These are phyloP conservation scores for Standfussiana lucernea DNA, from an alignment of 2,888 invertebrate species.

Conservation along the genomic window DNA sequence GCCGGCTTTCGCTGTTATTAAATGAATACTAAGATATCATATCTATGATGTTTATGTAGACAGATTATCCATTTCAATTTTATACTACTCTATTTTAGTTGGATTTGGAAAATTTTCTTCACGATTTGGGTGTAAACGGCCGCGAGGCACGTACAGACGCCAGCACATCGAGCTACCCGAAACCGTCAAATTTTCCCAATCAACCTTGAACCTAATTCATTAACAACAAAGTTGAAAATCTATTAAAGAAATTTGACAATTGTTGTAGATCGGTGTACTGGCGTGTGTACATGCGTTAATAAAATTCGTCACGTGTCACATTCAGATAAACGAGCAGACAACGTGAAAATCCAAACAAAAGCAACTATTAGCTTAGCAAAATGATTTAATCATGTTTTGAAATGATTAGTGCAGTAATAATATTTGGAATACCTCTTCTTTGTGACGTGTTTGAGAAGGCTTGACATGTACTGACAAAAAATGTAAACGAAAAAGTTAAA, in stretches of 20 bases:
- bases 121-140: background rate
- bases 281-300: background rate
- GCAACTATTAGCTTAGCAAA: slow-evolving; percentile 25
- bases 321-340: background rate
- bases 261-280: too few species aligned
- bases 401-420: slow-evolving; percentile 38
- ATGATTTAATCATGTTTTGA: slow-evolving; percentile 32
- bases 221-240: too few species aligned
- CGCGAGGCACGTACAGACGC: too few species aligned
- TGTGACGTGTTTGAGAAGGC: slow-evolving; percentile 10
- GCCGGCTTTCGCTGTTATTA: slow-evolving; percentile 5
- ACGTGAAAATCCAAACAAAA: slow-evolving; percentile 12
- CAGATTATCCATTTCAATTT: slow-evolving; percentile 31
- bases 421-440: slow-evolving; percentile 30
- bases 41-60: background rate
- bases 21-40: slow-evolving; percentile 13
- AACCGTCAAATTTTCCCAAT: too few species aligned
- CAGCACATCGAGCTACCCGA: too few species aligned
- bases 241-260: too few species aligned
- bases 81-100: slow-evolving; percentile 8
- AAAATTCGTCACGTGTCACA: background rate
- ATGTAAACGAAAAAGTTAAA: background rate
- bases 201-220: too few species aligned
- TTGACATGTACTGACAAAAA: background rate
- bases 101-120: slow-evolving; percentile 15